phyloP scores from a whole-genome alignment of 92 coral and sea anemone species.

The Porites rus region DNA sequence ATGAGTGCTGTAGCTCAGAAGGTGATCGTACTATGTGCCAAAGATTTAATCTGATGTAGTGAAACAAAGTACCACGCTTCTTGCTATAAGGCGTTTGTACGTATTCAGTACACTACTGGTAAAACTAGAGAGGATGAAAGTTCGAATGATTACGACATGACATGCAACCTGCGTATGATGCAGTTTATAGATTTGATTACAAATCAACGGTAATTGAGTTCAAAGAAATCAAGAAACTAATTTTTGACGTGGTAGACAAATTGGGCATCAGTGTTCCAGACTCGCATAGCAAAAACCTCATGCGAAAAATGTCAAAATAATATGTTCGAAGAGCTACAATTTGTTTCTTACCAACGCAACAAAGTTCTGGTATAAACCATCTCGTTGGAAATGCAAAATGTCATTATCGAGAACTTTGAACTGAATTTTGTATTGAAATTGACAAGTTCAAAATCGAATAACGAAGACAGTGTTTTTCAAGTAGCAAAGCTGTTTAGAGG shows the following conservation, averaged over 20 bases:
- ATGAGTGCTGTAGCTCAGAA: slow-evolving; percentile 60
- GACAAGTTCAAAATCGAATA: neutral
- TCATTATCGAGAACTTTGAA: slow-evolving; percentile 20
- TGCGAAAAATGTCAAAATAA: slow-evolving; percentile 46
- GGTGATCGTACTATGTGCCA: too few species aligned
- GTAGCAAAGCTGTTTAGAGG: slow-evolving; percentile 17
- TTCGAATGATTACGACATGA: slow-evolving; percentile 40
- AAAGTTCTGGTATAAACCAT: slow-evolving; percentile 31
- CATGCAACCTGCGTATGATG: slow-evolving; percentile 55
- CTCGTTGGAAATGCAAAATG: slow-evolving; percentile 30
- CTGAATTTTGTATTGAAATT: slow-evolving; percentile 18
- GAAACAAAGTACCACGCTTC: slow-evolving; percentile 23
- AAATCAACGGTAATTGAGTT: slow-evolving; percentile 61
- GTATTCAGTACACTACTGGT: slow-evolving; percentile 43
- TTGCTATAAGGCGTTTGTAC: slow-evolving; percentile 65
- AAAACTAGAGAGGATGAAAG: too few species aligned
- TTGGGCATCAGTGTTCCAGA: slow-evolving; percentile 61
- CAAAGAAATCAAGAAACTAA: slow-evolving; percentile 55
- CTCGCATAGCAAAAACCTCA: slow-evolving; percentile 65
- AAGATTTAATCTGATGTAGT: too few species aligned
- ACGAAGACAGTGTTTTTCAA: slow-evolving; percentile 38
- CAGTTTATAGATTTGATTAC: slow-evolving; percentile 64
- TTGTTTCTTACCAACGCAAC: slow-evolving; percentile 59
- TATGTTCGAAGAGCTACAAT: slow-evolving; percentile 60
- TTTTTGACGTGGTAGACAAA: slow-evolving; percentile 61